Conservation (phyloP, 2,797 vertebrate species). For the Myotis vivesi region DNA sequence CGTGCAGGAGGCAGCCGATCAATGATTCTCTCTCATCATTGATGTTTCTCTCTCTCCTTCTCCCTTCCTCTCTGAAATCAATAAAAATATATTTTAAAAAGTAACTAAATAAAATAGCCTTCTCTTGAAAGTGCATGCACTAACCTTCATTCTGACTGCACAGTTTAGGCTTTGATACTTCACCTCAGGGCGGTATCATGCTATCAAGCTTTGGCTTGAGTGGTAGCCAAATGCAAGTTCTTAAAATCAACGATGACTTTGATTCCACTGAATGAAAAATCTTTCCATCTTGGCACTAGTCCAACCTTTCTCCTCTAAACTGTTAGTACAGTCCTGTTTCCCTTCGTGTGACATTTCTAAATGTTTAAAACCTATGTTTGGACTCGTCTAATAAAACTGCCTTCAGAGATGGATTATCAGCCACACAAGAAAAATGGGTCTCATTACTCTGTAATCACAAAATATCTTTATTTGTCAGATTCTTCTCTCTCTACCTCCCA, state of each 20-base stretch:
- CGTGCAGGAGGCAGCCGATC: too few relatives aligned
- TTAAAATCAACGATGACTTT: background rate
- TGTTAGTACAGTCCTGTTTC: background rate
- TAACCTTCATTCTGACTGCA: background rate
- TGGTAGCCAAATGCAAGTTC: background rate
- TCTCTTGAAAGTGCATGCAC: background rate
- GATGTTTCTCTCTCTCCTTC: too few relatives aligned
- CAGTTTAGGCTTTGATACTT: background rate
- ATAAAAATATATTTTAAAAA: too few relatives aligned
- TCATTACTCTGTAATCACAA: conserved; percentile 13
- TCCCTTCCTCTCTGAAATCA: too few relatives aligned
- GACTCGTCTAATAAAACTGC: background rate
- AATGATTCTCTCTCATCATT: too few relatives aligned
- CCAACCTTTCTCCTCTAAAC: background rate
- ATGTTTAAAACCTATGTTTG: conserved; percentile 7
- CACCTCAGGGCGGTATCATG: background rate
- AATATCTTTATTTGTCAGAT: background rate
- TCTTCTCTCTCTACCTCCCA: background rate
- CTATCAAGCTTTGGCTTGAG: background rate
- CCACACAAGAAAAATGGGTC: background rate
- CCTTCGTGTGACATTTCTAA: background rate
- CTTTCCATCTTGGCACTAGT: background rate
- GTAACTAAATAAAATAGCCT: too few relatives aligned
- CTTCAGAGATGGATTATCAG: background rate
- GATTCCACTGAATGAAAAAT: background rate